phyloP scores from a whole-genome alignment of 2,797 vertebrate genomes.

The Uromys caudimaculatus region DNA sequence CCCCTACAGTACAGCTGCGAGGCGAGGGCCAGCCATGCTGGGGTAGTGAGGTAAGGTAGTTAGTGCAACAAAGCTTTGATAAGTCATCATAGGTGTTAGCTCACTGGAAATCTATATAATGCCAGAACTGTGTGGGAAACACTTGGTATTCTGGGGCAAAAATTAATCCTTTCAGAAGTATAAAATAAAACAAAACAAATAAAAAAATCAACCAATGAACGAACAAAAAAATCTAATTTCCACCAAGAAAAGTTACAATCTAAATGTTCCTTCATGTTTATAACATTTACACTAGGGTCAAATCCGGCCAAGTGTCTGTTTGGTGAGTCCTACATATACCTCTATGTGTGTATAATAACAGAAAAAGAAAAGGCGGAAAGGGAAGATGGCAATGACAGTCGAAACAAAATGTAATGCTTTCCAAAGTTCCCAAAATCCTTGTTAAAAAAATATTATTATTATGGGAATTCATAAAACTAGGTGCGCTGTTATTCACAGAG shows the following conservation, averaged over 20 bases:
- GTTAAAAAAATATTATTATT: slow-evolving; percentile 2
- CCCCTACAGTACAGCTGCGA: background rate
- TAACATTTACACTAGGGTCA: slow-evolving; percentile 14
- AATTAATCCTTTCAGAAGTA: background rate
- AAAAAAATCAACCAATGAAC: too few species aligned
- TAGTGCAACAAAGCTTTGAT: background rate
- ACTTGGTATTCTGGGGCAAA: background rate
- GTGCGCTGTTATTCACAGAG: slow-evolving; percentile 29
- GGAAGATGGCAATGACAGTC: background rate
- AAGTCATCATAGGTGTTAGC: background rate
- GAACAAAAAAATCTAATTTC: background rate
- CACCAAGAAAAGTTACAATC: background rate
- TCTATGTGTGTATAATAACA: background rate
- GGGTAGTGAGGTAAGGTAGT: background rate
- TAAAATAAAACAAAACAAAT: background rate
- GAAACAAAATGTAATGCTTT: slow-evolving; percentile 3
- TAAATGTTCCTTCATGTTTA: background rate
- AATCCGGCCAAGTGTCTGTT: background rate
- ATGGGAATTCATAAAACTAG: slow-evolving; percentile 32
- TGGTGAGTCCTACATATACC: background rate
- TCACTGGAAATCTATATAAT: background rate
- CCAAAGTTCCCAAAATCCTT: slow-evolving; percentile 36
- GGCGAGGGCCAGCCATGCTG: background rate
- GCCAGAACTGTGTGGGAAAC: background rate
- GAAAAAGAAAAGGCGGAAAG: background rate